Evolutionary conservation across 2,797 vertebrate species (phyloP).

Genomic region (Morelia viridis): DNA sequence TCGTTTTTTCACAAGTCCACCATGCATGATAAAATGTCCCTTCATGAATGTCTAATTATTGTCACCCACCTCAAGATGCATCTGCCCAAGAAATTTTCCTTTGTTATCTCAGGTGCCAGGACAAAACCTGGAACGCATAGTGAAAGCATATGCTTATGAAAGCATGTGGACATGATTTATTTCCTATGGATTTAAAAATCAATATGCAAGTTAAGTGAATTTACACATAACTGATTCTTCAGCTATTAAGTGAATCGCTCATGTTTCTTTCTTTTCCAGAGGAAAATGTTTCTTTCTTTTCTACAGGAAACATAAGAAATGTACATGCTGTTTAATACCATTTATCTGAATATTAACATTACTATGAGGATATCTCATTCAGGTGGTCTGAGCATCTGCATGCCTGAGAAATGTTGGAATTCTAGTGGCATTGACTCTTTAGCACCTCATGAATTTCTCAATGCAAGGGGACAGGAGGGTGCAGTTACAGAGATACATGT

Average conservation of each 20-base stretch:
- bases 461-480: too few relatives aligned
- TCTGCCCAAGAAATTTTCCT: neutral
- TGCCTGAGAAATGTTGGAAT: slow-evolving; percentile 13
- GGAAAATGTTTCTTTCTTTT: neutral
- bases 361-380: slow-evolving; percentile 22
- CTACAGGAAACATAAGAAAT: neutral
- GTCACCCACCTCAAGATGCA: neutral
- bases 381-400: neutral
- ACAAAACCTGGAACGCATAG: neutral
- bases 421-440: too few relatives aligned
- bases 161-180: neutral
- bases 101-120: neutral
- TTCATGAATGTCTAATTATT: too few relatives aligned
- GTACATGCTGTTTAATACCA: neutral
- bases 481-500: too few relatives aligned
- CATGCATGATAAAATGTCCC: too few relatives aligned
- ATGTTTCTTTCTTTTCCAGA: neutral
- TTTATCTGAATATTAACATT: neutral
- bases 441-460: too few relatives aligned
- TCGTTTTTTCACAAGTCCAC: too few relatives aligned
- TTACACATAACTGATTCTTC: too few relatives aligned
- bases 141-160: neutral
- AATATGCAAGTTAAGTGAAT: neutral
- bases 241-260: neutral
- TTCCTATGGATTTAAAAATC: neutral